phyloP scores from a whole-genome alignment of 2,888 invertebrate species.

The Notodonta dromedarius region DNA sequence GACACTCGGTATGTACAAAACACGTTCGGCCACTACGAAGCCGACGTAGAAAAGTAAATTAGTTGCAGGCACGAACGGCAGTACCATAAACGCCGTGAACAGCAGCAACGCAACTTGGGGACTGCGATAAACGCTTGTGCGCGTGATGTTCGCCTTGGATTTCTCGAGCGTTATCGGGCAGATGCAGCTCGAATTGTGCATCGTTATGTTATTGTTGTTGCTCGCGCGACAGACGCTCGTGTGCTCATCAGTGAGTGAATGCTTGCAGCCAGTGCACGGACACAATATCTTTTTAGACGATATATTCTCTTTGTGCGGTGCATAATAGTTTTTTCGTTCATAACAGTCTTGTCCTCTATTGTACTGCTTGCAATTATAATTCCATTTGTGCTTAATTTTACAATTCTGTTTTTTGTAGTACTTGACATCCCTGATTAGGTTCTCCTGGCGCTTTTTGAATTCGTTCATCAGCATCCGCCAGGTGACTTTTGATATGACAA shows the following conservation, averaged over 20 bases:
- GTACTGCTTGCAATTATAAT: conserved; percentile 70
- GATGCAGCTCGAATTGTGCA: conserved; percentile 79
- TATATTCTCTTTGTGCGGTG: conserved; percentile 67
- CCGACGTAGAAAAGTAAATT: conserved; percentile 99
- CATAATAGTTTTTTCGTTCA: conserved; percentile 70
- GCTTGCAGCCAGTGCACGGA: conserved; percentile 88
- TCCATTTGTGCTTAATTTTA: conserved; percentile 76
- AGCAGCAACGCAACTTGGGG: conserved; percentile 81
- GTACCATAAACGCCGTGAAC: conserved; percentile 90
- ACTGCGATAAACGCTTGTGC: conserved; percentile 65
- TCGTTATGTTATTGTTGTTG: conserved; percentile 88
- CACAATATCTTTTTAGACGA: conserved; percentile 72
- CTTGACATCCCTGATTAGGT: conserved; percentile 59
- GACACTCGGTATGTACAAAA: conserved; percentile 97
- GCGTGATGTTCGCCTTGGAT: conserved; percentile 57
- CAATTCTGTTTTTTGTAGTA: conserved; percentile 72
- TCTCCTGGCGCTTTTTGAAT: conserved; percentile 67
- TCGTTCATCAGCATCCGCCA: conserved; percentile 69
- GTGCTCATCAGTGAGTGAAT: conserved; percentile 87
- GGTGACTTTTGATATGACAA: conserved; percentile 72
- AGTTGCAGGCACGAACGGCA: conserved; percentile 97
- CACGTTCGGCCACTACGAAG: conserved; percentile 98
- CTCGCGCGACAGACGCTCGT: conserved; percentile 87
- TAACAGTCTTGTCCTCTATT: conserved; percentile 70
- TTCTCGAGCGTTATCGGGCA: conserved; percentile 62